phyloP scores from a whole-genome alignment of 2,113 vertebrate species.

The Galbula dea region DNA sequence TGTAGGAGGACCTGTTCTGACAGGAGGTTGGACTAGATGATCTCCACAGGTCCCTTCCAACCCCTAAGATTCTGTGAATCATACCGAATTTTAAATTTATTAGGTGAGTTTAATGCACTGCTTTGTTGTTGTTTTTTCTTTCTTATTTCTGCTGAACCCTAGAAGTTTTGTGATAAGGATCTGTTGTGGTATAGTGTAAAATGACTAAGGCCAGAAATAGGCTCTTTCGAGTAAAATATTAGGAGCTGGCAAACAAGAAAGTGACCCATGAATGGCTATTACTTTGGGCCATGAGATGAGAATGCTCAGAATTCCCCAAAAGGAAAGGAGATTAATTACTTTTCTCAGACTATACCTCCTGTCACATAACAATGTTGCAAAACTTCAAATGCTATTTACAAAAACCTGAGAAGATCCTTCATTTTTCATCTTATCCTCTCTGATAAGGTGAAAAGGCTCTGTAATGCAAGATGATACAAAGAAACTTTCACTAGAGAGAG shows the following conservation, averaged over 20 bases:
- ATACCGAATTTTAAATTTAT: too few relatives aligned
- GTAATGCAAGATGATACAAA: not conserved
- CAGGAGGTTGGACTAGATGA: too few relatives aligned
- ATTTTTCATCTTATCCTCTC: not conserved
- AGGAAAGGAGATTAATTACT: not conserved
- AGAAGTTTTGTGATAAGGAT: too few relatives aligned
- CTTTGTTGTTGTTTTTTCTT: too few relatives aligned
- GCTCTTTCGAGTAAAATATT: not conserved
- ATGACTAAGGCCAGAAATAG: not conserved
- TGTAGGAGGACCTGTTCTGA: too few relatives aligned
- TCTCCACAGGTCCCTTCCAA: too few relatives aligned
- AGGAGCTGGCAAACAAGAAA: not conserved
- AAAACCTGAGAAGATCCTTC: not conserved
- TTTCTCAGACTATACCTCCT: not conserved
- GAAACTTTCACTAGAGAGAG: not conserved
- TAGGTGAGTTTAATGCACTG: too few relatives aligned
- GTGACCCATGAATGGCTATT: not conserved
- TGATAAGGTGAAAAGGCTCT: not conserved
- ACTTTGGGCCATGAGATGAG: not conserved
- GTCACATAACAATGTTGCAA: not conserved
- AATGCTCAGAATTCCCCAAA: not conserved
- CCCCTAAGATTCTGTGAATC: too few relatives aligned
- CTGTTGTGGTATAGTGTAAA: not conserved
- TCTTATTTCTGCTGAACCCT: too few relatives aligned
- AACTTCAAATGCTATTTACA: not conserved